phyloP scores from a whole-genome alignment of 2,797 vertebrate genomes.

The Propithecus perrieri region DNA sequence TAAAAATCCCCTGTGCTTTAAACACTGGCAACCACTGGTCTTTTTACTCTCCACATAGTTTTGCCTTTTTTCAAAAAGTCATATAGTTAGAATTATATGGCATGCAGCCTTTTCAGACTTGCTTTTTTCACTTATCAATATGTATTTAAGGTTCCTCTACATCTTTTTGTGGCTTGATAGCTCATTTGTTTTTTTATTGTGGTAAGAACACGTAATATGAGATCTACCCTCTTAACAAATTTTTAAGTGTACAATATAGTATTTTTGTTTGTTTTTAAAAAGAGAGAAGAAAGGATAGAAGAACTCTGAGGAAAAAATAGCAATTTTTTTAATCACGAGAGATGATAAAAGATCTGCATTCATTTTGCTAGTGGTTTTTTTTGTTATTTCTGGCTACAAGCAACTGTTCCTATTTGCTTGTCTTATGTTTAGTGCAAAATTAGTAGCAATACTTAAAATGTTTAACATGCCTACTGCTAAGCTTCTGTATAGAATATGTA shows the following conservation, averaged over 20 bases:
- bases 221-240: background rate
- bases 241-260: background rate
- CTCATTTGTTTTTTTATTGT: background rate
- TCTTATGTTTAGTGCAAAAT: conserved; percentile 32
- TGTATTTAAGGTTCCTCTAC: background rate
- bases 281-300: background rate
- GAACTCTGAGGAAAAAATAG: conserved; percentile 25
- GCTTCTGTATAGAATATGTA: background rate
- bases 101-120: background rate
- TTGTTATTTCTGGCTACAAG: background rate
- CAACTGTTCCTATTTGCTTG: background rate
- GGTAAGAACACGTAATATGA: background rate
- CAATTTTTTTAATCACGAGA: background rate
- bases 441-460: background rate
- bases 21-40: background rate
- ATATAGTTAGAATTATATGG: background rate
- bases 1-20: background rate
- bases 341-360: background rate
- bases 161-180: background rate
- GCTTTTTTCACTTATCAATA: conserved; percentile 2
- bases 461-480: conserved; percentile 22
- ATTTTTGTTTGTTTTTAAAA: conserved; percentile 15
- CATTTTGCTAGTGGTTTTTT: background rate
- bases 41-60: background rate
- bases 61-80: conserved; percentile 1